A percentile compares a stretch with the other conserved stretches of the same genome.
These are phyloP conservation scores for Rhabdophis nuchalis DNA, from an alignment of 2,797 vertebrate genomes.

Conservation along the genomic window DNA sequence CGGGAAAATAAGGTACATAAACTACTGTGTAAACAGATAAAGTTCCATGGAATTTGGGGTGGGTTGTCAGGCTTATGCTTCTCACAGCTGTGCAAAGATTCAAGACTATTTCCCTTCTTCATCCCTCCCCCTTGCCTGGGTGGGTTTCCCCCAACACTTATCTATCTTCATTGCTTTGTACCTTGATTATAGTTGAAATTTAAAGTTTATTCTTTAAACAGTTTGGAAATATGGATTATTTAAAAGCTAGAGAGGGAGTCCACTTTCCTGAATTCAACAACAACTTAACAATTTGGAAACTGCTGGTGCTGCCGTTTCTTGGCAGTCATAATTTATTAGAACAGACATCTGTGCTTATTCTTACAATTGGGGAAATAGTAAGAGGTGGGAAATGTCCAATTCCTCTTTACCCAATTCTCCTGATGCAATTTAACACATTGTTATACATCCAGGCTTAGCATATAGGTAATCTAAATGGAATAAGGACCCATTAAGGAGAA, in stretches of 20 bases:
- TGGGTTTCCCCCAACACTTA: neutral
- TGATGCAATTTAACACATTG: neutral
- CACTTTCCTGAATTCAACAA: neutral
- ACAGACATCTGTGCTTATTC: neutral
- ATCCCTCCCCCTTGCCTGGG: neutral
- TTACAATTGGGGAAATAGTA: neutral
- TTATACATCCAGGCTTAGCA: neutral
- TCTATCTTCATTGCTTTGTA: neutral
- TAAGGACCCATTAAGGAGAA: neutral
- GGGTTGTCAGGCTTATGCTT: neutral
- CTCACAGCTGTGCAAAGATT: neutral
- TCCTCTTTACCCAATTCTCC: neutral
- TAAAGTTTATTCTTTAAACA: neutral
- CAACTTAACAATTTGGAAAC: neutral
- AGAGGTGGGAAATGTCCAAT: neutral
- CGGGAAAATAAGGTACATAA: too few relatives aligned
- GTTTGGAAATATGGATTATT: neutral
- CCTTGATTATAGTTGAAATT: neutral
- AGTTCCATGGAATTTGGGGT: neutral
- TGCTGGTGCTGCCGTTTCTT: neutral
- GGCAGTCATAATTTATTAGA: neutral
- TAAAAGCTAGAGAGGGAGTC: neutral
- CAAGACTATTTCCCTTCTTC: neutral
- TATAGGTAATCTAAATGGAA: neutral
- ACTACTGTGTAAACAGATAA: neutral